These are phyloP conservation scores for Xiphophorus couchianus DNA, from an alignment of 2,113 vertebrate species.

Conservation along the genomic window DNA sequence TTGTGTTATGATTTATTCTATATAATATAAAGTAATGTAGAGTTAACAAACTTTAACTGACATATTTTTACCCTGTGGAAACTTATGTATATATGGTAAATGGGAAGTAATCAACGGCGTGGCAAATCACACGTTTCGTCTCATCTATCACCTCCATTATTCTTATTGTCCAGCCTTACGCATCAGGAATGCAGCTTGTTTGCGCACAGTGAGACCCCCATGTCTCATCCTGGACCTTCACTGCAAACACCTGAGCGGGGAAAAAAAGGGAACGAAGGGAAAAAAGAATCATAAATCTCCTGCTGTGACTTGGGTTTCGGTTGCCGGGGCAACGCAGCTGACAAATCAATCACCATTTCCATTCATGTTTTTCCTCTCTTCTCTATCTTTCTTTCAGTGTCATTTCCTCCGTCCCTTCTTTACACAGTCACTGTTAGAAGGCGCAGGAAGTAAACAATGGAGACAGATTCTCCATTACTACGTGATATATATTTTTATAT, in stretches of 20 bases:
- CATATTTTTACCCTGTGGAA: background rate
- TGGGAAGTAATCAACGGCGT: background rate
- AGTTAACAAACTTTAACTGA: background rate
- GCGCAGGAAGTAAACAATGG: background rate
- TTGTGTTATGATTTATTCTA: no score
- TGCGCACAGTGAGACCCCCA: constrained; percentile 18
- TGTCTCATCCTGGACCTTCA: constrained; percentile 43
- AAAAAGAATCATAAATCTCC: constrained; percentile 35
- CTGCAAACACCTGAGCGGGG: constrained; percentile 25
- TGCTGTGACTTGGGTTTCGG: constrained; percentile 35
- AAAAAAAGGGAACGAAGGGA: background rate
- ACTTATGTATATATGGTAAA: background rate
- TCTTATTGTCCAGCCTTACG: constrained; percentile 38
- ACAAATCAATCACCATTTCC: constrained; percentile 24
- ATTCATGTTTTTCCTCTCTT: background rate
- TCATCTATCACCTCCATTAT: constrained; percentile 9
- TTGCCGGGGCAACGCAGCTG: constrained; percentile 48
- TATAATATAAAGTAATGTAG: no score
- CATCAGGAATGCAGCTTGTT: constrained; percentile 34
- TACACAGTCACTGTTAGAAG: background rate
- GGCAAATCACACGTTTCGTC: constrained; percentile 3
- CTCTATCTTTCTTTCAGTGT: background rate
- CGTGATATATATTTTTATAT: background rate
- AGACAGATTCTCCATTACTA: background rate
- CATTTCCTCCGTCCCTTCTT: background rate